Evolutionary conservation across 2,113 vertebrate species (phyloP), one percentile per base, ranked within the genome.

Genomic region (Paramisgurnus dabryanus): DNA sequence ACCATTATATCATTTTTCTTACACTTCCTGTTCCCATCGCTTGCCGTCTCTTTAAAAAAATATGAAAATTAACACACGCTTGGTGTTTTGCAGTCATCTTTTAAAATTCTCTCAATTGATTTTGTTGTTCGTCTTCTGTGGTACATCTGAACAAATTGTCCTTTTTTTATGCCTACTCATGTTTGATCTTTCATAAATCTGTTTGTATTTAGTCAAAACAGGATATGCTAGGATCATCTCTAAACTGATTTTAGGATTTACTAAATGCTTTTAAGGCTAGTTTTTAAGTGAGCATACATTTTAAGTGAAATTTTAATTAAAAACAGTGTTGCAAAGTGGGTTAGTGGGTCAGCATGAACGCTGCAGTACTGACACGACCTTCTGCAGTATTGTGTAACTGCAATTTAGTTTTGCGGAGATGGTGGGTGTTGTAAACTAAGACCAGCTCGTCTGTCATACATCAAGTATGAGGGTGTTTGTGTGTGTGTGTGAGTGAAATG

Each of bases 291-390:
- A 66, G n/a, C 57, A 9, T 80, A 67, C 17, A 80, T 76, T 65
- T 57, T 58, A 79, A 69, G 41, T 58, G 76, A 39, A 3, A 67
- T 45, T 27, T 68, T 82, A 76, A 82, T 82, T 82, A 79, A 80
- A 71, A 63, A 58, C 61, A 77, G 80, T 57, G n/a, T 40, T 39
- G 57, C 58, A 58, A 85, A 81, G 45, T 79, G 60, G 73, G 84
- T 81, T 81, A 76, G 69, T 85, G 74, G 78, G 81, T 81, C 78
- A 81, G 11, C 13, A n/a, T 39, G 10, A 70, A 49, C 41, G 43
- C 15, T 1, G 41, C 41, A 39, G 18, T 55, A 63, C 67, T 41
- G 71, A 82, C n/a, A 63, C 53, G 34, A 57, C 22, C 57, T 69
- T 76, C 45, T 49, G 78, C 57, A 47, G 41, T 63, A 43, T 76